Evolutionary conservation across 2,888 invertebrate species (phyloP), one percentile per base, ranked within the genome.

Genomic region (Polydrusus tereticollis): DNA sequence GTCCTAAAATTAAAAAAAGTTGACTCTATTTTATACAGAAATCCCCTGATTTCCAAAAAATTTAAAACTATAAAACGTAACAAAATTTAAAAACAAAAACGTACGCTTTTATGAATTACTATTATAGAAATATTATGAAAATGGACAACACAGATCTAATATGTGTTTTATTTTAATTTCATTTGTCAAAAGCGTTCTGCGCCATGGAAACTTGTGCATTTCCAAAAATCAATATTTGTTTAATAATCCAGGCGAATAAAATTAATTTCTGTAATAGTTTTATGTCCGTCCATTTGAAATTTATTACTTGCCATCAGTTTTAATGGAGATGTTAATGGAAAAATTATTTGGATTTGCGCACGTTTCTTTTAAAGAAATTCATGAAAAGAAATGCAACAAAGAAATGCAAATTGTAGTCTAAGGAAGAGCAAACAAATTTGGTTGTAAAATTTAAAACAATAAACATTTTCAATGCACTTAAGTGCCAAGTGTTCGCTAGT

Each of bases 261-360:
- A 69, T 73, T 73, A 29, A 66, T 73, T 73, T 73, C 50, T 62
- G 65, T 69, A 66, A 55, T 67, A 70, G 55, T 69, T 70, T 73
- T 69, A 36, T 69, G 73, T 73, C 73, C 73, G 73, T 73, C 73
- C 73, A 73, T 64, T 69, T 70, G 62, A 73, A 66, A 67, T 73
- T 73, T 64, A 69, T 69, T 69, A 64, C 57, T 60, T 58, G 69
- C 65, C 73, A 66, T 64, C 69, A 60, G 29, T 69, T 73, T 68
- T 64, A 64, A 58, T 58, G 63, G 55, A 69, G 64, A 69, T 57
- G 21, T 36, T 58, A 72, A 57, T 63, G 47, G 57, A 60, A 55
- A 62, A 50, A 29, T 60, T 68, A 47, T 69, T 69, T 69, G 26
- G 69, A 64, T 57, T 33, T 59, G 63, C 64, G 41, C 68, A 41